Percentiles rank a stretch among this genome's conserved stretches.
These are phyloP conservation scores for Stichodactyla mertensii DNA, from an alignment of 64 coral and sea anemone genomes.

Conservation along the genomic window DNA sequence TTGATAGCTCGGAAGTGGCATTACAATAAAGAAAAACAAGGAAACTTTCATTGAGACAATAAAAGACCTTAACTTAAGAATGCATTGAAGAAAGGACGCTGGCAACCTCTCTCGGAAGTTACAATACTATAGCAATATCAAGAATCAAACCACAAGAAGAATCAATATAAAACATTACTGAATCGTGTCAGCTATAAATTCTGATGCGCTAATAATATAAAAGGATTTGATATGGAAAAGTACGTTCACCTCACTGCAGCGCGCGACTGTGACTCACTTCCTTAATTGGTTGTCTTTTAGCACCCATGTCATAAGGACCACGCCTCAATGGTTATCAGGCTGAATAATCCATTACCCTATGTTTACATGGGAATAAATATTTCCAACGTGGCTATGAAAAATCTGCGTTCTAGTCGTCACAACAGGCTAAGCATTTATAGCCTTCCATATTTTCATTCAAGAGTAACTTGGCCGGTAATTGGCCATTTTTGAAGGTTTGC, in stretches of 20 bases:
- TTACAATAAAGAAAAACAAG: too few relatives aligned
- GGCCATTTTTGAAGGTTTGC: too few relatives aligned
- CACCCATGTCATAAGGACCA: not conserved
- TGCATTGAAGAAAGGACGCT: too few relatives aligned
- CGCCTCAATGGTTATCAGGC: not conserved
- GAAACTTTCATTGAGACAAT: too few relatives aligned
- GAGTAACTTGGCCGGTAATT: too few relatives aligned
- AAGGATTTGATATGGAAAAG: not conserved
- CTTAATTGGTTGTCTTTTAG: not conserved
- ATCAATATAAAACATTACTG: not conserved
- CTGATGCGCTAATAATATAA: not conserved
- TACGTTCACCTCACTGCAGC: not conserved
- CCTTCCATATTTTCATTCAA: too few relatives aligned
- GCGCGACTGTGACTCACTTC: not conserved
- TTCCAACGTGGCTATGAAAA: too few relatives aligned
- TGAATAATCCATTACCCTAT: not conserved
- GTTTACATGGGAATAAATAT: not conserved
- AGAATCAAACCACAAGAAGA: not conserved
- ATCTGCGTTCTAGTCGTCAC: too few relatives aligned
- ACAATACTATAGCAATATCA: not conserved
- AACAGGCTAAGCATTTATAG: too few relatives aligned
- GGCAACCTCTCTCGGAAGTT: not conserved
- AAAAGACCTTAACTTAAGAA: too few relatives aligned
- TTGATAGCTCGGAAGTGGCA: too few relatives aligned
- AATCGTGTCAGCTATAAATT: not conserved